Evolutionary conservation across 2,797 vertebrate genomes (phyloP).

Genomic region (Saxicola maurus): DNA sequence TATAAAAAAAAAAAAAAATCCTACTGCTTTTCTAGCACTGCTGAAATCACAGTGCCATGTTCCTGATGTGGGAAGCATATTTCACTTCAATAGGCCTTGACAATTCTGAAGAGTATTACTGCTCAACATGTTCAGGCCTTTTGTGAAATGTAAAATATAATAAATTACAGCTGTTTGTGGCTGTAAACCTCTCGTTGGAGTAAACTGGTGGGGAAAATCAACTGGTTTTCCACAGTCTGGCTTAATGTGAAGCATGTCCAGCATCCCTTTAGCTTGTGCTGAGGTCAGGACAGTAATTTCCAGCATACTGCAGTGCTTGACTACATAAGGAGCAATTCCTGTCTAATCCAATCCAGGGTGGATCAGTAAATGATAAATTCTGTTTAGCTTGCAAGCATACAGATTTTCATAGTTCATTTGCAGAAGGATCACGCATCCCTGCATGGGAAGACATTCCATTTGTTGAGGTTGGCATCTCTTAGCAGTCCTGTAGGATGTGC

Average conservation of each 20-base stretch:
- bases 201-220: constrained; percentile 28
- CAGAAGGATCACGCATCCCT: not conserved
- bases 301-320: not conserved
- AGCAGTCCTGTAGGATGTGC: not conserved
- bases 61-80: constrained; percentile 4
- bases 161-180: constrained; percentile 37
- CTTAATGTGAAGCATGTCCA: constrained; percentile 4
- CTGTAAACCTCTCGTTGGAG: not conserved
- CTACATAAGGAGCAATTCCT: constrained; percentile 28
- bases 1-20: not conserved
- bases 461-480: not conserved
- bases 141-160: constrained; percentile 40
- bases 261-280: not conserved
- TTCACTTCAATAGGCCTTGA: constrained; percentile 26
- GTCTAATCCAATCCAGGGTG: constrained; percentile 1
- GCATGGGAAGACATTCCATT: not conserved
- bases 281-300: constrained; percentile 38
- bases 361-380: constrained; percentile 51
- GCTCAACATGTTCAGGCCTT: not conserved
- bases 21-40: not conserved
- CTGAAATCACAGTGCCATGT: not conserved
- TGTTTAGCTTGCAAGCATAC: constrained; percentile 32
- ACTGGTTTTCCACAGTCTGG: not conserved
- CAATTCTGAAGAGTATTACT: constrained; percentile 3
- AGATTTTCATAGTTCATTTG: constrained; percentile 34